These are phyloP conservation scores for Hestina assimilis DNA, from an alignment of 1,140 invertebrate genomes.

Conservation along the genomic window DNA sequence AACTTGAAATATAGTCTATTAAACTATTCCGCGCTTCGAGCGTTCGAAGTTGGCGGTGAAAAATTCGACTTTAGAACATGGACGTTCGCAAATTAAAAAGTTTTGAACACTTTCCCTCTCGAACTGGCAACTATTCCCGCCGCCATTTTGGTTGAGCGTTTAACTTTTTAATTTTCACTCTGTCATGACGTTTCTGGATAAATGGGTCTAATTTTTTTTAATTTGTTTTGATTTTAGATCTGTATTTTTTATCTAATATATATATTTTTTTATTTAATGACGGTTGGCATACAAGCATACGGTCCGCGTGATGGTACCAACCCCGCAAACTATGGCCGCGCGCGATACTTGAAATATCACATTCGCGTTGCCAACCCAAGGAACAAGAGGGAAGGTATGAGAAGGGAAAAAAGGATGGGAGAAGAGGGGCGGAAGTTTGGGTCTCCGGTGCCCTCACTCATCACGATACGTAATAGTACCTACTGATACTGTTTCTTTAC, in stretches of 20 bases:
- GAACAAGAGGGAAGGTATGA: too few species aligned
- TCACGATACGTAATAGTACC: too few species aligned
- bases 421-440: too few species aligned
- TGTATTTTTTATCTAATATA: neutral
- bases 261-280: neutral
- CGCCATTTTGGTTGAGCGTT: constrained; percentile 65
- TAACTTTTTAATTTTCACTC: constrained; percentile 61
- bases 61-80: constrained; percentile 57
- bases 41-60: constrained; percentile 48
- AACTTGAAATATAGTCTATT: constrained; percentile 36
- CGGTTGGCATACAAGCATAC: too few species aligned
- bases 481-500: too few species aligned
- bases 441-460: too few species aligned
- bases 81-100: constrained; percentile 70
- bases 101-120: constrained; percentile 63
- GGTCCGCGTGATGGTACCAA: too few species aligned
- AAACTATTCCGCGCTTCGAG: constrained; percentile 48
- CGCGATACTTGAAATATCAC: too few species aligned
- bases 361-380: too few species aligned
- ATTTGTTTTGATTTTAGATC: neutral
- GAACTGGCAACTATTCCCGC: constrained; percentile 60
- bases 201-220: constrained; percentile 19
- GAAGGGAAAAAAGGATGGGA: too few species aligned
- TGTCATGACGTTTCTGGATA: constrained; percentile 38
- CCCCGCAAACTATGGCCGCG: too few species aligned